Evolutionary conservation across 2,113 vertebrate genomes (phyloP).

Genomic region (Synchiropus splendidus): DNA sequence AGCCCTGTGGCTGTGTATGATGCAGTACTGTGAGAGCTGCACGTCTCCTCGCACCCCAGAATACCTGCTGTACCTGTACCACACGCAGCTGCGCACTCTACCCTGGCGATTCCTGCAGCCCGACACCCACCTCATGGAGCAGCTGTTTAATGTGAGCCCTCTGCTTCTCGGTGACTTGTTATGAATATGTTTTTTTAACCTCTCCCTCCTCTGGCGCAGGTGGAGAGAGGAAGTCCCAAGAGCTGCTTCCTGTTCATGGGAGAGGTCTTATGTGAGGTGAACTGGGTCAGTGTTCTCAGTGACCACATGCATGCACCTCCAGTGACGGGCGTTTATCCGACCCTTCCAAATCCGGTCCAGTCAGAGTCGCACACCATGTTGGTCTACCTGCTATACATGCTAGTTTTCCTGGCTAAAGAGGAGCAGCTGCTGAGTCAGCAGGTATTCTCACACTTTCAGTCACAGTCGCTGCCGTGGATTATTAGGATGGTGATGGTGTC

Average conservation of each 20-base stretch:
- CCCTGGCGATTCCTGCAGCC: conserved; percentile 85
- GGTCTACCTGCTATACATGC: conserved; percentile 88
- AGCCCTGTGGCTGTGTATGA: conserved; percentile 78
- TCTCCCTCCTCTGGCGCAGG: conserved; percentile 53
- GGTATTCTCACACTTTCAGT: conserved; percentile 52
- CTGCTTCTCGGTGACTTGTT: no score
- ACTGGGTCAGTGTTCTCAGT: conserved; percentile 89
- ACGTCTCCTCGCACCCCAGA: conserved; percentile 85
- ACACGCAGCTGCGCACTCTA: conserved; percentile 74
- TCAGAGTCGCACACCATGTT: conserved; percentile 71
- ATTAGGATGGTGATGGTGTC: no score
- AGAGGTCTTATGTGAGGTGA: conserved; percentile 84
- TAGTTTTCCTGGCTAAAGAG: conserved; percentile 88
- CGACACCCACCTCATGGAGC: conserved; percentile 87
- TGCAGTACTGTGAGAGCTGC: conserved; percentile 86
- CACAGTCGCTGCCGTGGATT: not conserved
- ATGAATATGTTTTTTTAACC: no score
- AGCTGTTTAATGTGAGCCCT: conserved; percentile 84
- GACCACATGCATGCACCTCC: conserved; percentile 74
- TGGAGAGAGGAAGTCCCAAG: conserved; percentile 94
- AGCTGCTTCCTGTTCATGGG: conserved; percentile 94
- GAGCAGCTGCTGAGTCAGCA: conserved; percentile 72
- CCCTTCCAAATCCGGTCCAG: conserved; percentile 9
- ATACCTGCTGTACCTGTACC: conserved; percentile 86
- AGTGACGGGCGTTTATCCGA: conserved; percentile 43